phyloP scores from a whole-genome alignment of 2,113 vertebrate genomes.

The Ciconia maguari region DNA sequence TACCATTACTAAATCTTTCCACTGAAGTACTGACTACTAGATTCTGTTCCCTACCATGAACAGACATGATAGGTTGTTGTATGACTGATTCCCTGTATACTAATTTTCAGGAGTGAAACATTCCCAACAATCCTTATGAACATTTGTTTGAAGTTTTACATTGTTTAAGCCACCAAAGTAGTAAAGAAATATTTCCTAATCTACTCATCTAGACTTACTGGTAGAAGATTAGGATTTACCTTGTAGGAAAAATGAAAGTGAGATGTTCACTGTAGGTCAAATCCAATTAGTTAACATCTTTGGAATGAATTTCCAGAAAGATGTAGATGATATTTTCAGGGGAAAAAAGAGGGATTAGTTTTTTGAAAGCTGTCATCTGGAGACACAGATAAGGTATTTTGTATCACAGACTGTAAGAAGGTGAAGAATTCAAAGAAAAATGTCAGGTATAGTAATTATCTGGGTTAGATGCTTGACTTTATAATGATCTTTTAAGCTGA shows the following conservation, averaged over 20 bases:
- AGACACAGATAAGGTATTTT: slow-evolving; percentile 64
- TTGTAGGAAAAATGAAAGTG: slow-evolving; percentile 49
- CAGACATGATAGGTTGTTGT: not conserved
- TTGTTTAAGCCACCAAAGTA: not conserved
- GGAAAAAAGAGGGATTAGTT: not conserved
- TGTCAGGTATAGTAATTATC: slow-evolving; percentile 75
- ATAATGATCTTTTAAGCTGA: slow-evolving; percentile 83
- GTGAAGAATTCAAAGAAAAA: slow-evolving; percentile 71
- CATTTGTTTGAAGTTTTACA: not conserved
- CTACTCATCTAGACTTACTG: not conserved
- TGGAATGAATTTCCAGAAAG: slow-evolving; percentile 48
- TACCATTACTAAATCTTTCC: not conserved
- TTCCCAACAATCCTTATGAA: not conserved
- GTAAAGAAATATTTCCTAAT: slow-evolving; percentile 2
- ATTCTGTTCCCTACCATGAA: not conserved
- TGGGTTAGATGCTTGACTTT: slow-evolving; percentile 76
- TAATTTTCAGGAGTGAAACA: not conserved
- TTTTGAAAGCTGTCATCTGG: slow-evolving; percentile 59
- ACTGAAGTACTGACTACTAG: not conserved
- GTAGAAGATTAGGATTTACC: slow-evolving; percentile 38
- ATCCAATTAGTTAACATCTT: slow-evolving; percentile 66
- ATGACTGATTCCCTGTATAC: not conserved
- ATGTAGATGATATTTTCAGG: slow-evolving; percentile 55
- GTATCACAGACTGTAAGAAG: slow-evolving; percentile 36
- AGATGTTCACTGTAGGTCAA: slow-evolving; percentile 47